phyloP scores from a whole-genome alignment of 2,888 invertebrate species.

The Sericinus montela region DNA sequence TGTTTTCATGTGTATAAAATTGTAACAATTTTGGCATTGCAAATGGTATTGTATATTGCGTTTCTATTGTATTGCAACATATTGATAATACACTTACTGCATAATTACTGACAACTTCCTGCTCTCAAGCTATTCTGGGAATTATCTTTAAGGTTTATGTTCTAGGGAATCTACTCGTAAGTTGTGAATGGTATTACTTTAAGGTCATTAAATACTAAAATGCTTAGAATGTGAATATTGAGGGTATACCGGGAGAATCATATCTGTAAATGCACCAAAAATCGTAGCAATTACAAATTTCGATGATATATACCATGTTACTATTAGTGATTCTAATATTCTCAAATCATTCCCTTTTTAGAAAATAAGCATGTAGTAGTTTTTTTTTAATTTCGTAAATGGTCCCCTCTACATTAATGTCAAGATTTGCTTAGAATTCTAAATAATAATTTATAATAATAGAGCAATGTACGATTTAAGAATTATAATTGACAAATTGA shows the following conservation, averaged over 20 bases:
- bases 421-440: no score
- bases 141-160: conserved; percentile 15
- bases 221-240: conserved; percentile 28
- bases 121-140: conserved; percentile 12
- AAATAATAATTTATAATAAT: no score
- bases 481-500: no score
- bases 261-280: no score
- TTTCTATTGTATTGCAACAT: neutral
- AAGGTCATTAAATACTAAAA: conserved; percentile 31
- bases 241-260: neutral
- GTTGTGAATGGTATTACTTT: conserved; percentile 38
- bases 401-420: no score
- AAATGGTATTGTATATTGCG: neutral
- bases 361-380: no score
- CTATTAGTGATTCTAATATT: no score
- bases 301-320: no score
- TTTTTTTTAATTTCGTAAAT: no score
- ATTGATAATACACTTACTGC: neutral
- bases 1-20: conserved; percentile 1
- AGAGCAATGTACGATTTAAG: no score
- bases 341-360: no score
- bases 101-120: neutral
- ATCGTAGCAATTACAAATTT: no score
- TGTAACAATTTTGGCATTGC: neutral
- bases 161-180: conserved; percentile 30